Evolutionary conservation across 1,140 invertebrate genomes (phyloP).

Genomic region (Parasteatoda tepidariorum): DNA sequence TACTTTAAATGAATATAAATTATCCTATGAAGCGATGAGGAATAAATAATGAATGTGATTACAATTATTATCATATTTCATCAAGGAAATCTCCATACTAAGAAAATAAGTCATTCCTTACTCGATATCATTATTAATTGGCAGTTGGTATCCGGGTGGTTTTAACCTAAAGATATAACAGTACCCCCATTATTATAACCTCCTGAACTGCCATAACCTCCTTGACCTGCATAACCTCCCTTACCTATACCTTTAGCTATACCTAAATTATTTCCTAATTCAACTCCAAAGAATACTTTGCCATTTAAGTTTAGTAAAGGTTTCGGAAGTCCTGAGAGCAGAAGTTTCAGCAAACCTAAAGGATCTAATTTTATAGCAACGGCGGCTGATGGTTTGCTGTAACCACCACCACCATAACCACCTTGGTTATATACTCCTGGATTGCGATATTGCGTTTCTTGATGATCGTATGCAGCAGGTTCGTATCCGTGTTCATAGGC

Average conservation of each 20-base stretch:
- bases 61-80: too few species aligned
- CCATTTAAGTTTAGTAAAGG: slow-evolving; percentile 48
- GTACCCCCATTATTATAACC: background rate
- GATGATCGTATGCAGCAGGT: background rate
- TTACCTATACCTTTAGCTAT: background rate
- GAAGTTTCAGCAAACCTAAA: slow-evolving; percentile 13
- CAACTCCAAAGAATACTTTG: slow-evolving; percentile 42
- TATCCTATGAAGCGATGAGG: too few species aligned
- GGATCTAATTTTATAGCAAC: slow-evolving; percentile 51
- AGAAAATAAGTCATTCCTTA: too few species aligned
- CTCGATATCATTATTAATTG: too few species aligned
- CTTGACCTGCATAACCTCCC: background rate
- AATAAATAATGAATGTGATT: too few species aligned
- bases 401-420: background rate
- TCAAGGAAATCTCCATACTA: too few species aligned
- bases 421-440: background rate
- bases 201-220: slow-evolving; percentile 5
- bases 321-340: slow-evolving; percentile 19
- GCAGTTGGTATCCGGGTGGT: background rate
- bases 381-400: background rate
- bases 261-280: slow-evolving; percentile 34
- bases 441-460: background rate
- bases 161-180: slow-evolving; percentile 35
- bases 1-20: too few species aligned
- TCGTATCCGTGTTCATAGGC: slow-evolving; percentile 1